Conservation (phyloP, 2,797 vertebrate species). For the Phataginus tricuspis region DNA sequence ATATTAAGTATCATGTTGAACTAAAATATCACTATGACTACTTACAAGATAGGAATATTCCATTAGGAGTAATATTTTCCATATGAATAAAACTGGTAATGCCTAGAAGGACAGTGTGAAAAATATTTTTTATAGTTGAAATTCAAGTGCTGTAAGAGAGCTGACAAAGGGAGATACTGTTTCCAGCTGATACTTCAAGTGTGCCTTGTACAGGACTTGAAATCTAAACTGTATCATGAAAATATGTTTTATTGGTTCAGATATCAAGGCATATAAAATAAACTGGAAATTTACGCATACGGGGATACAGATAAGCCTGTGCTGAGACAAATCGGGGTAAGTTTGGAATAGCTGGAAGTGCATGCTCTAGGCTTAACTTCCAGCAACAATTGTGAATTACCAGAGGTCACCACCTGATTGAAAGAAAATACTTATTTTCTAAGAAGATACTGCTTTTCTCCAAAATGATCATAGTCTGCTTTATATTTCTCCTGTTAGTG, state of each 20-base stretch:
- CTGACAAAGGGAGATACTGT: background rate
- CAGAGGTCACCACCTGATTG: background rate
- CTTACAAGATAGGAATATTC: background rate
- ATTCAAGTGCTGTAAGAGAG: background rate
- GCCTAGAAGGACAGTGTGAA: background rate
- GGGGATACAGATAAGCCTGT: background rate
- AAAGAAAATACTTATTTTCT: background rate
- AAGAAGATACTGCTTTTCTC: background rate
- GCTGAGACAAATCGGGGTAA: background rate
- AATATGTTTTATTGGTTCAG: background rate
- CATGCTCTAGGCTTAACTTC: background rate
- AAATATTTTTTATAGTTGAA: background rate
- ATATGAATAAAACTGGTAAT: background rate
- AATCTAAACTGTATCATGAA: background rate
- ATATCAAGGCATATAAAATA: background rate
- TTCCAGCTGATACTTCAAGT: background rate
- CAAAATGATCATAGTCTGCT: background rate
- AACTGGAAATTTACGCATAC: background rate
- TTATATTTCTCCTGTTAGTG: background rate
- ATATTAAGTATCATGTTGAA: background rate
- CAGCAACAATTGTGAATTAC: background rate
- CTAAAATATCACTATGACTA: background rate
- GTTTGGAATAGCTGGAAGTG: background rate
- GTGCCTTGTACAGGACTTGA: background rate
- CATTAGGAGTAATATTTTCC: background rate